A percentile compares a stretch with the other conserved stretches of the same genome.
Conservation (phyloP, 2,888 invertebrate genomes). For the Calliopum simillimum region DNA sequence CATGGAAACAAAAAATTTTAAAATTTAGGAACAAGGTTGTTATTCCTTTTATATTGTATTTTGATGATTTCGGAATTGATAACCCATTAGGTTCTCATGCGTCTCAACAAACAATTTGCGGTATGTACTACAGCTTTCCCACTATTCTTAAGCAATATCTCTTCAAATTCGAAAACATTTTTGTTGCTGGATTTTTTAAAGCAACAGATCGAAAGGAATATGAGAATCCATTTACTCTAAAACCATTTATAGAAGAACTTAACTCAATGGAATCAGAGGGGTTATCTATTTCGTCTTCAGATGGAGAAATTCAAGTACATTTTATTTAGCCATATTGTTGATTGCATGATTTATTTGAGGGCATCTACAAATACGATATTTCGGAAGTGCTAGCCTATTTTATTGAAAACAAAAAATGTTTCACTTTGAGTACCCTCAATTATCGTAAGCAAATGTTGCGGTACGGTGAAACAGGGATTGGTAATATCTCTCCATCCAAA, state of each 20-base stretch:
- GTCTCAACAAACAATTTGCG: slow-evolving; percentile 40
- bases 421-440: slow-evolving; percentile 39
- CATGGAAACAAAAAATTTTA: slow-evolving; percentile 39
- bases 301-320: too few species aligned
- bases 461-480: slow-evolving; percentile 43
- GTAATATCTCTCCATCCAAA: slow-evolving; percentile 38
- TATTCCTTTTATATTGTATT: too few species aligned
- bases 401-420: slow-evolving; percentile 36
- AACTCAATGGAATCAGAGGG: too few species aligned
- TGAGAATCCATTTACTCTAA: slow-evolving; percentile 31
- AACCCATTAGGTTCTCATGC: slow-evolving; percentile 40
- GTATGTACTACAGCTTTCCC: slow-evolving; percentile 43
- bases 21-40: slow-evolving; percentile 33
- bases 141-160: slow-evolving; percentile 40
- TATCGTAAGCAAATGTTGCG: slow-evolving; percentile 43
- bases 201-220: slow-evolving; percentile 34
- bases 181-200: slow-evolving; percentile 40
- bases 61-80: slow-evolving; percentile 43
- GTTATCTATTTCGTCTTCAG: too few species aligned
- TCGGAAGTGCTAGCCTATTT: slow-evolving; percentile 42
- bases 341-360: slow-evolving; percentile 51
- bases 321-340: too few species aligned
- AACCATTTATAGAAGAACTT: slow-evolving; percentile 32
- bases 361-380: slow-evolving; percentile 47
- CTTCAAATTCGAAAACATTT: slow-evolving; percentile 42